Conservation (phyloP, 2,888 invertebrate genomes). For the Chaetogeoica ovagalla region DNA sequence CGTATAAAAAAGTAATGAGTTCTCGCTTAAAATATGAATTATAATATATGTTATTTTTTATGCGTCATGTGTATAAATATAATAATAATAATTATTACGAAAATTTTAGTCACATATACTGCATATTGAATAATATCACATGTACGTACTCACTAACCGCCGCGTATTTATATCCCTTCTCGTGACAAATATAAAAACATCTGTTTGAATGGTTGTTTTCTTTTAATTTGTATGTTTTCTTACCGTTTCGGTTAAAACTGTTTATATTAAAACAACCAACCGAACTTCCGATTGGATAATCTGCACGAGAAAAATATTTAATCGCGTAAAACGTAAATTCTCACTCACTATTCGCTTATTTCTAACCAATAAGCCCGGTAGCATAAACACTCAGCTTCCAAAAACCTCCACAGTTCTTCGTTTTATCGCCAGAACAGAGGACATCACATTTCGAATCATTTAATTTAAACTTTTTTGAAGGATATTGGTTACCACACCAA, state of each 20-base stretch:
- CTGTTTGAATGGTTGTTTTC: neutral
- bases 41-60: too few relatives aligned
- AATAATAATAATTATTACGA: too few relatives aligned
- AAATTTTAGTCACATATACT: too few relatives aligned
- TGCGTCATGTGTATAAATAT: too few relatives aligned
- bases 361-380: slow-evolving; percentile 31
- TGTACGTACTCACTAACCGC: slow-evolving; percentile 26
- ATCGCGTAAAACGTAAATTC: neutral
- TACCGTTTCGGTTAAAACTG: neutral
- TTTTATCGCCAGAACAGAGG: neutral
- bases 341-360: too few relatives aligned
- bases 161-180: slow-evolving; percentile 5
- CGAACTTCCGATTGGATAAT: slow-evolving; percentile 9
- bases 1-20: too few relatives aligned
- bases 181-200: slow-evolving; percentile 36
- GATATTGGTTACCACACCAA: slow-evolving; percentile 47
- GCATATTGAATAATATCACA: too few relatives aligned
- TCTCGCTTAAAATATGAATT: too few relatives aligned
- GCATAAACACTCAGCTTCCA: slow-evolving; percentile 38
- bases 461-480: slow-evolving; percentile 12
- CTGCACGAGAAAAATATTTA: neutral
- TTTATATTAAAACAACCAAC: slow-evolving; percentile 25
- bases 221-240: neutral
- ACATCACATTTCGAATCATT: slow-evolving; percentile 13
- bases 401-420: slow-evolving; percentile 15